A percentile compares a stretch with the other conserved stretches of the same genome.
Conservation (phyloP, 2,888 invertebrate genomes). For the Listrodromus nycthemerus region DNA sequence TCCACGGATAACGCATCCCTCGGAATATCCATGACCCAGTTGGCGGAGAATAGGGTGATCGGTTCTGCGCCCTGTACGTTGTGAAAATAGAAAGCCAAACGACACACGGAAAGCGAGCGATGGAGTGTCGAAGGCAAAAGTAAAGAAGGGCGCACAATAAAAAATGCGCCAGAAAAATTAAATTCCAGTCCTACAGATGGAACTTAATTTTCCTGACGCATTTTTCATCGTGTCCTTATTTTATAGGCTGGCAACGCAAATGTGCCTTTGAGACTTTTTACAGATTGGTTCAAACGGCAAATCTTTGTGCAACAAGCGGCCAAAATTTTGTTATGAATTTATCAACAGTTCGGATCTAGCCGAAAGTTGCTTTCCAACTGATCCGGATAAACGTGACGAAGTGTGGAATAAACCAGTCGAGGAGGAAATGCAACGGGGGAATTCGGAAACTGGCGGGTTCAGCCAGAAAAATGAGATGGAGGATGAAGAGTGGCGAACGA, state of each 20-base stretch:
- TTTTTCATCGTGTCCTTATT: too few relatives aligned
- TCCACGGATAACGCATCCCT: neutral
- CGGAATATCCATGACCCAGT: conserved; percentile 63
- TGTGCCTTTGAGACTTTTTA: too few relatives aligned
- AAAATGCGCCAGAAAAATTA: too few relatives aligned
- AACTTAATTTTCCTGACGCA: too few relatives aligned
- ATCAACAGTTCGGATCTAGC: too few relatives aligned
- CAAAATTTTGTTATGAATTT: too few relatives aligned
- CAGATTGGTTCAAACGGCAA: too few relatives aligned
- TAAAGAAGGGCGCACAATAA: too few relatives aligned
- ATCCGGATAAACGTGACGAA: conserved; percentile 19
- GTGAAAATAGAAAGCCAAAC: conserved; percentile 57
- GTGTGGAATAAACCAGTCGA: neutral
- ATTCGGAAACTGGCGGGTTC: conserved; percentile 55
- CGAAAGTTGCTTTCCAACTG: neutral
- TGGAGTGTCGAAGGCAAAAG: too few relatives aligned
- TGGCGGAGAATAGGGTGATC: conserved; percentile 40
- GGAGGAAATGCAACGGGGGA: conserved; percentile 46
- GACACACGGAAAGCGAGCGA: conserved; percentile 28
- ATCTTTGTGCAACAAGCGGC: too few relatives aligned
- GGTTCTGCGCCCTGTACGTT: conserved; percentile 23
- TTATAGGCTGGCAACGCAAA: too few relatives aligned
- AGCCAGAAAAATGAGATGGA: conserved; percentile 31
- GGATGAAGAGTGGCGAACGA: conserved; percentile 33
- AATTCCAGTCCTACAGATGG: too few relatives aligned